Base-by-base conservation (phyloP, 2,113 vertebrate genomes). In the Zonotrichia leucophrys region DNA sequence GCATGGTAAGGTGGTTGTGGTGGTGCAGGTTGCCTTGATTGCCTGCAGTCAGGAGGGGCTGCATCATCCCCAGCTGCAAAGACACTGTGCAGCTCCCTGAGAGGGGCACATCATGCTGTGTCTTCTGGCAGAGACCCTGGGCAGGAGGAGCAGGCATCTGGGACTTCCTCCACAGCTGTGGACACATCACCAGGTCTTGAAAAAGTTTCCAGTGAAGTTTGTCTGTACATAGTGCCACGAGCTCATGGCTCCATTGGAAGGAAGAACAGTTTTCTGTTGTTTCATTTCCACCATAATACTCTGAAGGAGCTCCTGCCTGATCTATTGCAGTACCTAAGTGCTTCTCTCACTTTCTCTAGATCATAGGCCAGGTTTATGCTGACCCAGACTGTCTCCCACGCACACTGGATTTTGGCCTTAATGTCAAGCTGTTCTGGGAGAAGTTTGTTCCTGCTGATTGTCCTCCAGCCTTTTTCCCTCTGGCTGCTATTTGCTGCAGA, bases 331-430 rank as follows among this genome's bases (percentile, higher is more conserved):
- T 60, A 27, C 25, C 66, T 46, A 21, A 82, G 19, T 9, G 11
- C 18, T 69, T 23, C n/a, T 91, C 70, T 94, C 41, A 12, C 90
- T 93, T 66, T 78, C 87, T 52, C 27, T 89, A 99, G 99, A 99
- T 99, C 95, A 99, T 99, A 56, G 99, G 99, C n/a, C 99, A 99
- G 94, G 99, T 99, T 66, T 99, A 99, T 53, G 99, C 99, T 13
- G 99, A 99, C 94, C 99, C 99, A 0, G 99, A 99, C 92, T 99
- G 99, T 94, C 98, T 99, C 68, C 99, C 99, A 69, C 98, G 99
- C 92, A 99, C 98, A 90, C 96, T 99, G 96, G 99, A 99, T 96
- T 99, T 99, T 90, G 99, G 99, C 87, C 98, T 99, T 92, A 99
- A 99, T 35, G 99, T 99, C 91, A 98, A 97, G 68, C 98, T 99